phyloP scores from a whole-genome alignment of 2,113 vertebrate genomes.

The Willisornis vidua region DNA sequence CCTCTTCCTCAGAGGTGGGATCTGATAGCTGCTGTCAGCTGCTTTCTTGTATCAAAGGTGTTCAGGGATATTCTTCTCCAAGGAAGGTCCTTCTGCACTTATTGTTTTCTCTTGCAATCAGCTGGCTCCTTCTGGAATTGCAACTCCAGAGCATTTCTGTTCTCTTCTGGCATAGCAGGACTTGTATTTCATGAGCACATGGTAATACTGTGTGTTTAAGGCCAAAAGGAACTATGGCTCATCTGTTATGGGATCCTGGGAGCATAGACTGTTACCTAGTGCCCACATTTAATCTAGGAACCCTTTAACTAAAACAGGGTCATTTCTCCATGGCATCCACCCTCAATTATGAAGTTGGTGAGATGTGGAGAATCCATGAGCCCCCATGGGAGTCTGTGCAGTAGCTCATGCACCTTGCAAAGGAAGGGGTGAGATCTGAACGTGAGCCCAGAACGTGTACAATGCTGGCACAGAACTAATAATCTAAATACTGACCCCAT shows the following conservation, averaged over 20 bases:
- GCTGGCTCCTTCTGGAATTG: not conserved
- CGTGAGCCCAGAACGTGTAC: fast-evolving
- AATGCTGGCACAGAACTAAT: not conserved
- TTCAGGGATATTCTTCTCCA: not conserved
- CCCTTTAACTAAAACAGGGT: not conserved
- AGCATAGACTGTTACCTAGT: not conserved
- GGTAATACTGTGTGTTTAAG: not conserved
- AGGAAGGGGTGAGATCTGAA: not conserved
- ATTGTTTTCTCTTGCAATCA: fast-evolving
- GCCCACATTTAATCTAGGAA: not conserved
- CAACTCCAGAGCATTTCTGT: not conserved
- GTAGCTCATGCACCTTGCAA: not conserved
- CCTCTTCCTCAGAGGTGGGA: not conserved
- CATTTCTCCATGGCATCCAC: not conserved
- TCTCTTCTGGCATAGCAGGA: not conserved
- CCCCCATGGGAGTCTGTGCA: not conserved
- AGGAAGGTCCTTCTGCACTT: not conserved
- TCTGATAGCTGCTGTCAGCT: not conserved
- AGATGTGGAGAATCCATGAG: not conserved
- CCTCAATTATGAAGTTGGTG: not conserved
- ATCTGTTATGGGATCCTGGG: not conserved
- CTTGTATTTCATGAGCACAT: not conserved
- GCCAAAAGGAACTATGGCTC: not conserved
- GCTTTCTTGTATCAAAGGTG: not conserved
- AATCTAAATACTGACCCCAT: not conserved